Evolutionary conservation across 2,113 vertebrate genomes (phyloP).

Genomic region (Vombatus ursinus): DNA sequence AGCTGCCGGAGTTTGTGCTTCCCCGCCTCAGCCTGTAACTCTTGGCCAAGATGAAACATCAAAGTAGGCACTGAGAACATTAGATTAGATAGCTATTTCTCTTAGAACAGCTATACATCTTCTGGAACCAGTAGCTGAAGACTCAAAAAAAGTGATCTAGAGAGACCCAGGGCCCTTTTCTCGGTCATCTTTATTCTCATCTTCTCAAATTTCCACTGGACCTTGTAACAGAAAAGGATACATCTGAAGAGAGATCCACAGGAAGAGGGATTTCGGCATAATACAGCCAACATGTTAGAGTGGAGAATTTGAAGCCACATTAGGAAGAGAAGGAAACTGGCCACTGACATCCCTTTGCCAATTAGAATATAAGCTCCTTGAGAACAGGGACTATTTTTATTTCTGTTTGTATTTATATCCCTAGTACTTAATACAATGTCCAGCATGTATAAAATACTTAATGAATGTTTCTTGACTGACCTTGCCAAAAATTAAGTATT

Average conservation of each 20-base stretch:
- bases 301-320: not conserved
- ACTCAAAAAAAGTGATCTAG: not conserved
- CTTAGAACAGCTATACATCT: not conserved
- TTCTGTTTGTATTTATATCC: not conserved
- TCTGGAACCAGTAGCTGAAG: slow-evolving; percentile 28
- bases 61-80: not conserved
- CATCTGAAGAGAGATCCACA: not conserved
- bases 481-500: not conserved
- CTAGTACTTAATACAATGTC: not conserved
- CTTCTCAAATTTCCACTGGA: not conserved
- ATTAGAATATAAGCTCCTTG: not conserved
- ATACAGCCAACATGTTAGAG: not conserved
- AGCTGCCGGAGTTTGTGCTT: not conserved
- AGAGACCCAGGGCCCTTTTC: not conserved
- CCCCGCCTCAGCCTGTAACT: not conserved
- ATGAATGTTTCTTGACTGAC: not conserved
- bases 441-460: not conserved
- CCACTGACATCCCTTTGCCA: not conserved
- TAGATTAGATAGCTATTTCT: not conserved
- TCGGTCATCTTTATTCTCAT: not conserved
- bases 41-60: not conserved
- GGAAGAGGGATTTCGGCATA: not conserved
- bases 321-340: not conserved
- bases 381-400: not conserved
- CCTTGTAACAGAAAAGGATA: not conserved